phyloP scores from a whole-genome alignment of 2,888 invertebrate species.

The Periphyllus acericola region DNA sequence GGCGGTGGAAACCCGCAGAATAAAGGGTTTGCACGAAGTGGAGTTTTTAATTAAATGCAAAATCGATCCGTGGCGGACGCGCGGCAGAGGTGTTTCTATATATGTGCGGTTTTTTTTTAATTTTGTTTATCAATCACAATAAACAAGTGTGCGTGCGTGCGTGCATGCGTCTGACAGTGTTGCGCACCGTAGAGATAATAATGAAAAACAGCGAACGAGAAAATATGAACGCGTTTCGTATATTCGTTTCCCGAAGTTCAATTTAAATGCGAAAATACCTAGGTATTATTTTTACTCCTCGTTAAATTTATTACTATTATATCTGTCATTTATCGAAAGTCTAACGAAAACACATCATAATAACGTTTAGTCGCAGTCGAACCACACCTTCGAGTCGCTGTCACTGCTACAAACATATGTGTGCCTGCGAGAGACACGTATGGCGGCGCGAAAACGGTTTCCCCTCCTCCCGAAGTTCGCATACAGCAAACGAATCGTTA shows the following conservation, averaged over 20 bases:
- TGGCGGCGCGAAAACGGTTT: neutral
- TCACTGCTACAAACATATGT: neutral
- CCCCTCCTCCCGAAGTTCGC: neutral
- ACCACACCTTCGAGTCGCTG: neutral
- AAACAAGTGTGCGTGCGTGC: neutral
- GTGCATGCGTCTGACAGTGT: too few species aligned
- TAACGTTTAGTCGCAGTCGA: neutral
- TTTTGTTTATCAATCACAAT: too few species aligned
- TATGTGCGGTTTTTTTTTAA: neutral
- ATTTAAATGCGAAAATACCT: neutral
- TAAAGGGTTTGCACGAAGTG: slow-evolving; percentile 23
- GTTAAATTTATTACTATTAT: too few species aligned
- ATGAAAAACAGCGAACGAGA: neutral
- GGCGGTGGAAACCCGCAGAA: neutral
- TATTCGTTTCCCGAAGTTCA: neutral
- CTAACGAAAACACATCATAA: neutral
- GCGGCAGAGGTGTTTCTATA: neutral
- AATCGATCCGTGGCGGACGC: slow-evolving; percentile 6
- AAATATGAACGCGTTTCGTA: neutral
- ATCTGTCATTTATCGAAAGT: slow-evolving; percentile 2
- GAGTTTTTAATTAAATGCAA: slow-evolving; percentile 41
- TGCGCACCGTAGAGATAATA: neutral
- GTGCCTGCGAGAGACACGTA: neutral
- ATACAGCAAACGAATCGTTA: neutral
- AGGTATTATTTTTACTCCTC: neutral